Base-by-base conservation (phyloP, 2,888 invertebrate genomes). In the Ditula angustiorana region DNA sequence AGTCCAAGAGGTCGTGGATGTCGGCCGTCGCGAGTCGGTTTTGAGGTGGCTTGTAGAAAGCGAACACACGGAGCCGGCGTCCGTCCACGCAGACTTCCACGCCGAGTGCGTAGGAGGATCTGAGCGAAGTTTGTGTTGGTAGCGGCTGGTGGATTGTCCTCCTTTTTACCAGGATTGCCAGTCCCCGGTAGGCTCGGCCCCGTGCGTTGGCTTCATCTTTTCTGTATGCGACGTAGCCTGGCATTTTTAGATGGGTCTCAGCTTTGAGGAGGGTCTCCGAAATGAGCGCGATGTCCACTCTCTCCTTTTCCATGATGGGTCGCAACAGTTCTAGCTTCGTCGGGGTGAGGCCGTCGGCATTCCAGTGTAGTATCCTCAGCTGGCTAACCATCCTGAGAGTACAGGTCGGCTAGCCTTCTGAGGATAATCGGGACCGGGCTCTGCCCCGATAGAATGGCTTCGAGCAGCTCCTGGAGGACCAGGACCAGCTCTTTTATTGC, bases 191-290 rank as follows among this genome's bases (percentile, higher is more conserved):
- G 26, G 58, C 46, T 10, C 5, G 0, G 19, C 47, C 46, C 11
- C 5, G n/a, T 5, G 30, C 19, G 0, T 30, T 21, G 8, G 5
- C 24, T 8, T 30, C 58, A 2, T 59, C 58, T 8, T 49, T 30
- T 5, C 58, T 1, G 47, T 59, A 59, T 0, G 0, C 23, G 23
- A 16, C 10, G 21, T 47, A 59, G 0, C 24, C 47, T 2, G 59
- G 23, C 7, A 23, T 24, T 21, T 13, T 23, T 7, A 46, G 26
- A 8, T 11, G 19, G n/a, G 19, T 24, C 11, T n/a, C 28, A 1
- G 47, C n/a, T n/a, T 24, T 28, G 7, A 59, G 58, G 1, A 19
- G 19, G 21, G 59, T 59, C 5, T 59, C 59, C 2, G 44, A 26
- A 1, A 58, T 19, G 1, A 58, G 33, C 1, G 13, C 30, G 1